phyloP scores from a whole-genome alignment of 2,797 vertebrate genomes.

The Enteromius thamalakanensis region DNA sequence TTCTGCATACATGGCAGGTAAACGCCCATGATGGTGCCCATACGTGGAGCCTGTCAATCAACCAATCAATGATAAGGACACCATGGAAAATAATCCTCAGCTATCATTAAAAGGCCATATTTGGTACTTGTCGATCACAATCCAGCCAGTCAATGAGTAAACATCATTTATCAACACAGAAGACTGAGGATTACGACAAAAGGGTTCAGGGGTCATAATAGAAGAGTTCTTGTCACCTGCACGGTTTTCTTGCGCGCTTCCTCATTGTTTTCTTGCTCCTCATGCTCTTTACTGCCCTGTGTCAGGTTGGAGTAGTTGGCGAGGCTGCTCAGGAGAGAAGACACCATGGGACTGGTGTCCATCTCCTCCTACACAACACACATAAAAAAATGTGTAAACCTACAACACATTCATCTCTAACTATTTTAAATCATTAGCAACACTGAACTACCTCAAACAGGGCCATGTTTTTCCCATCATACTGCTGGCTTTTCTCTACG shows the following conservation, averaged over 20 bases:
- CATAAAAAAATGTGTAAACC: slow-evolving; percentile 42
- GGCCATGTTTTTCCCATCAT: slow-evolving; percentile 96
- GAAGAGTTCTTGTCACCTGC: slow-evolving; percentile 76
- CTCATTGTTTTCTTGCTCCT: slow-evolving; percentile 96
- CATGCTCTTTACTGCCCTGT: slow-evolving; percentile 94
- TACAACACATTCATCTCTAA: not conserved
- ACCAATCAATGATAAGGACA: slow-evolving; percentile 29
- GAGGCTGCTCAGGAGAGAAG: slow-evolving; percentile 92
- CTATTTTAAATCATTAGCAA: not conserved
- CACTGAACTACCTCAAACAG: slow-evolving; percentile 89
- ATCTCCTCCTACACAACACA: slow-evolving; percentile 90
- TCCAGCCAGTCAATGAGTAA: not conserved
- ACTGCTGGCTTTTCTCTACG: slow-evolving; percentile 89
- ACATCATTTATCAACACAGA: not conserved
- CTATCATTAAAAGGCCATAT: not conserved
- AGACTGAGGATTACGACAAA: not conserved
- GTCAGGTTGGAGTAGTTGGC: slow-evolving; percentile 98
- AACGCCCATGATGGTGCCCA: slow-evolving; percentile 98
- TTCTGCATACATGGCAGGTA: slow-evolving; percentile 98
- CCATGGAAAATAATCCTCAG: not conserved
- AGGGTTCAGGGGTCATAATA: not conserved
- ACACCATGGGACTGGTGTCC: slow-evolving; percentile 99
- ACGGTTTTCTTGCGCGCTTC: slow-evolving; percentile 88
- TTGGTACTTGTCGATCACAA: slow-evolving; percentile 7
- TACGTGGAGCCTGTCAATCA: slow-evolving; percentile 86